Evolutionary conservation across 2,888 invertebrate species (phyloP).

Genomic region (Napeogenes sylphis): DNA sequence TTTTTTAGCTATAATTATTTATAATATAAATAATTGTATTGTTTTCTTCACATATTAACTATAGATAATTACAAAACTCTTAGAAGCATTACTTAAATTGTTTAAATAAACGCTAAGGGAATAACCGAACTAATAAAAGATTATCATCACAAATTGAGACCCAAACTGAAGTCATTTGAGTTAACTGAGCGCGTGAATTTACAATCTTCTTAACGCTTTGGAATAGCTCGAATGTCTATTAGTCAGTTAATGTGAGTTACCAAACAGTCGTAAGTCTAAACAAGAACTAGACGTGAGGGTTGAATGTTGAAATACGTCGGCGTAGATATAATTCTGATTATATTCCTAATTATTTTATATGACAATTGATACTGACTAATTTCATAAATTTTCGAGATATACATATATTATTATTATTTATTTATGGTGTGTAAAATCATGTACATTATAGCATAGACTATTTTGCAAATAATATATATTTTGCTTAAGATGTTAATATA

Average conservation of each 20-base stretch:
- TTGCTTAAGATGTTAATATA: too few species aligned
- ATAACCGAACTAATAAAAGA: constrained; percentile 34
- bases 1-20: too few species aligned
- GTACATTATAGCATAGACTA: too few species aligned
- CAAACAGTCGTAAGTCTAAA: constrained; percentile 31
- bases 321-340: constrained; percentile 3
- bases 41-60: too few species aligned
- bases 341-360: background rate
- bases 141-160: constrained; percentile 41
- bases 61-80: too few species aligned
- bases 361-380: too few species aligned
- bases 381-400: too few species aligned
- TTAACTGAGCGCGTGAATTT: constrained; percentile 47
- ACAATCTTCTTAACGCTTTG: constrained; percentile 44
- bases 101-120: background rate
- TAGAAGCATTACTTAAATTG: background rate
- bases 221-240: constrained; percentile 39
- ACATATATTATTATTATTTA: too few species aligned
- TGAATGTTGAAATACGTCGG: constrained; percentile 1
- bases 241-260: constrained; percentile 36
- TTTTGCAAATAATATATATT: too few species aligned
- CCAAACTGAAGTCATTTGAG: constrained; percentile 48
- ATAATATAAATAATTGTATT: too few species aligned
- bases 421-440: too few species aligned
- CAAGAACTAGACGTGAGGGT: constrained; percentile 18